Conservation (phyloP, 2,113 vertebrate genomes). For the rabbit (Oryctolagus cuniculus) region DNA sequence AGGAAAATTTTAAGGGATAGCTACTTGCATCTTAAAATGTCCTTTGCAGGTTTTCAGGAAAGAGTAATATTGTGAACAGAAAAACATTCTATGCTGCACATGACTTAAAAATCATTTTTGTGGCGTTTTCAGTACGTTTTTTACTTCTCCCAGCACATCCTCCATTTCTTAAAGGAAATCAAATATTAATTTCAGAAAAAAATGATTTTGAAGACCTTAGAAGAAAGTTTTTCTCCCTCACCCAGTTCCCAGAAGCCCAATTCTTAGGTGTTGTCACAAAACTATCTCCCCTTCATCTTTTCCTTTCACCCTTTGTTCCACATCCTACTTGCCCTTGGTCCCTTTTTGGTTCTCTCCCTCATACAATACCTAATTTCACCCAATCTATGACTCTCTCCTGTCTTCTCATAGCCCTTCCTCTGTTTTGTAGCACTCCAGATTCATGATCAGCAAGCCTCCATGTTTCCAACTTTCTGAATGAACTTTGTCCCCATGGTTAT, state of each 20-base stretch:
- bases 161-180: not conserved
- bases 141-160: not conserved
- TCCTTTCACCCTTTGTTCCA: not conserved
- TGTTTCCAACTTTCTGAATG: not conserved
- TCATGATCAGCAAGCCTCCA: not conserved
- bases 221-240: not conserved
- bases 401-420: not conserved
- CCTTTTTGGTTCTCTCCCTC: not conserved
- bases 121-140: not conserved
- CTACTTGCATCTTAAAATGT: not conserved
- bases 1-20: not conserved
- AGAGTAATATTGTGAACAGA: not conserved
- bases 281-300: not conserved
- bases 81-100: not conserved
- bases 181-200: not conserved
- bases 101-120: not conserved
- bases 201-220: conserved; percentile 2
- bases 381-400: not conserved
- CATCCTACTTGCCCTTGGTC: not conserved
- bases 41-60: conserved; percentile 19
- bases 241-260: not conserved
- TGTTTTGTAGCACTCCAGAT: not conserved
- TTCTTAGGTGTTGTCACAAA: not conserved
- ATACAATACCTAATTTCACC: not conserved
- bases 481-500: not conserved